phyloP scores from a whole-genome alignment of 1,140 invertebrate species.

The Acyrthosiphon pisum region DNA sequence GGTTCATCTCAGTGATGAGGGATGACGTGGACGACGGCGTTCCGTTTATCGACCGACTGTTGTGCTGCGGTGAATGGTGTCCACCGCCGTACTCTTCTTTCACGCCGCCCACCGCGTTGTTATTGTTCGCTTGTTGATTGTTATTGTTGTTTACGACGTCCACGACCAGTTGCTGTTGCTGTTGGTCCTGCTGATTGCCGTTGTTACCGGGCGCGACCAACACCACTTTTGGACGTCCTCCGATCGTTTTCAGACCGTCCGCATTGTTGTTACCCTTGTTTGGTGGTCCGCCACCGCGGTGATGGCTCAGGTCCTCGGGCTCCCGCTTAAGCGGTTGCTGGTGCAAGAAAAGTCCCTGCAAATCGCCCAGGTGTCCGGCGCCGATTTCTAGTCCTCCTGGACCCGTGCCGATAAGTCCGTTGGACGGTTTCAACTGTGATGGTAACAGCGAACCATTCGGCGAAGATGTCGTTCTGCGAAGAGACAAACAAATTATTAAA shows the following conservation, averaged over 20 bases:
- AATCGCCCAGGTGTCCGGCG: conserved; percentile 67
- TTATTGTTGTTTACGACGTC: conserved; percentile 63
- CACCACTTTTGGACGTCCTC: conserved; percentile 63
- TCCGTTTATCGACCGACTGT: conserved; percentile 66
- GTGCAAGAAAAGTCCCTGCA: conserved; percentile 71
- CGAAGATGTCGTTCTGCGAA: conserved; percentile 62
- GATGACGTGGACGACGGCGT: conserved; percentile 66
- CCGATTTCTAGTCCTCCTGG: conserved; percentile 64
- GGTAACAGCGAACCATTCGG: conserved; percentile 63
- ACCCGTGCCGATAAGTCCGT: conserved; percentile 68
- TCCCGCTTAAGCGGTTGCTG: conserved; percentile 71
- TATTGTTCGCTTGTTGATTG: conserved; percentile 43
- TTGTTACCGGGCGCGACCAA: conserved; percentile 63
- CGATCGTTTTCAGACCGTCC: conserved; percentile 62
- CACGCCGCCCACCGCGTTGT: conserved; percentile 59
- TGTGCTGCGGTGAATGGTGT: conserved; percentile 63
- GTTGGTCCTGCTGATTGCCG: conserved; percentile 59
- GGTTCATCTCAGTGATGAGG: conserved; percentile 64
- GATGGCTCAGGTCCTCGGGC: conserved; percentile 71
- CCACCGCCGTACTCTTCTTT: conserved; percentile 64
- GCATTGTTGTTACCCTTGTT: conserved; percentile 60
- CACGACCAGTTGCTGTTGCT: conserved; percentile 64
- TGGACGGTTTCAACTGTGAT: conserved; percentile 66
- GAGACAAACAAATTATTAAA: conserved; percentile 20
- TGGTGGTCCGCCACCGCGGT: conserved; percentile 62